Evolutionary conservation across 2,113 vertebrate genomes (phyloP), one percentile per base, ranked within the genome.

Genomic region (Gavialis gangeticus): DNA sequence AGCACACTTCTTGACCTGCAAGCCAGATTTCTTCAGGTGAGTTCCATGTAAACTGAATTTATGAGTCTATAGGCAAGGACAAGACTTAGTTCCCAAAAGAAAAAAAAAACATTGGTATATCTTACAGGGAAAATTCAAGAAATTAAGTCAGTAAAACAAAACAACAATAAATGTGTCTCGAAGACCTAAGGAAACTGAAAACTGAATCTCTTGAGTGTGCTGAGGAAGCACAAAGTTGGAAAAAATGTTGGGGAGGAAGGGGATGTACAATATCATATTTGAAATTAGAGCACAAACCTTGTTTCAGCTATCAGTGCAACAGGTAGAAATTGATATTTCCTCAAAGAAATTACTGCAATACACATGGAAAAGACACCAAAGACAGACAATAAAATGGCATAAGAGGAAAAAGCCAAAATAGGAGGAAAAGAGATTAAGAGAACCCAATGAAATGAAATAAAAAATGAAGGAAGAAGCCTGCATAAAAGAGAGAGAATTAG

Each of bases 401-500:
- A 46, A 46, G 75, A 60, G 63, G 77, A 12, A 28, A 8, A 79
- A 66, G 2, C 1, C 60, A 25, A 88, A 75, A 79, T 88, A 9
- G 11, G 27, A 13, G 37, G 57, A 6, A 18, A 69, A 71, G 66
- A 67, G 17, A 62, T 59, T 63, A n/a, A 25, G 57, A 10, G 22
- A 57, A 22, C 2, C 6, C 59, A 73, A 0, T 46, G 18, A 77
- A 77, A 67, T 55, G 0, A 82, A 79, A 2, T 12, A 22, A 90
- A 79, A 87, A 5, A 17, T 5, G 7, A 3, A 64, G 1, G 25
- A 67, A 81, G 37, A 69, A 46, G 0, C 28, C 63, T 37, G 2
- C 2, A 5, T 56, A 34, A 34, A 5, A 34, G 17, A 4, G 8
- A 1, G 0, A 76, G 5, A 87, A n/a, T 34, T 12, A 28, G 1